Conservation (phyloP, 23 tunicate species). For the Clavelina lepadiformis region DNA sequence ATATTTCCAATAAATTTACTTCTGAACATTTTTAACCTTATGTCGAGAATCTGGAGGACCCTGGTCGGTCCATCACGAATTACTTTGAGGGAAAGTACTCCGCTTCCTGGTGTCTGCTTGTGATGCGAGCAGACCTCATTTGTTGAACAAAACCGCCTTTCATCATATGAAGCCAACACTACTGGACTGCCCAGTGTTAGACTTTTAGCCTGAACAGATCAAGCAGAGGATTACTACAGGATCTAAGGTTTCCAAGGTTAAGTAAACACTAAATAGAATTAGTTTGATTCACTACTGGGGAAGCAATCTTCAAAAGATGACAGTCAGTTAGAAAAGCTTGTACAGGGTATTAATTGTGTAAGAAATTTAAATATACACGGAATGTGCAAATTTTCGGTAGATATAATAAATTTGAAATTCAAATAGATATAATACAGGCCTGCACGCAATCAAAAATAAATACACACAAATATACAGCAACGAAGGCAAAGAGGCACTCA, state of each 20-base stretch:
- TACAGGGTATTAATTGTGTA: too few relatives aligned
- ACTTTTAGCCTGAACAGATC: constrained; percentile 3
- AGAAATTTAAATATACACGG: too few relatives aligned
- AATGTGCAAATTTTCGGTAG: too few relatives aligned
- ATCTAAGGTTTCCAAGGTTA: too few relatives aligned
- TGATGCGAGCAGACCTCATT: constrained; percentile 51
- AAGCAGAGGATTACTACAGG: neutral
- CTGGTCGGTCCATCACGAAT: constrained; percentile 97
- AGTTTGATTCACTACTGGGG: neutral
- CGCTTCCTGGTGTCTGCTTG: constrained; percentile 83
- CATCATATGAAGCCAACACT: constrained; percentile 22
- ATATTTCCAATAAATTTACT: too few relatives aligned
- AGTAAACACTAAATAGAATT: too few relatives aligned
- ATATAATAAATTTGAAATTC: too few relatives aligned
- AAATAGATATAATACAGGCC: too few relatives aligned
- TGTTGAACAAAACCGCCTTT: constrained; percentile 28
- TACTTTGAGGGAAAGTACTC: constrained; percentile 73
- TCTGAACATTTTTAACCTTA: constrained; percentile 48
- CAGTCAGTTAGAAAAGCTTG: too few relatives aligned
- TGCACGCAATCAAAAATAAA: too few relatives aligned
- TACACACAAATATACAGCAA: too few relatives aligned
- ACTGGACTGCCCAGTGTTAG: constrained; percentile 7
- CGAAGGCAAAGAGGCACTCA: too few relatives aligned
- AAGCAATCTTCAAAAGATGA: neutral
- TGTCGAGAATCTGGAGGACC: constrained; percentile 81